Evolutionary conservation across 35 echinoderm and acorn worm species (phyloP).

Genomic region (Diadema setosum): DNA sequence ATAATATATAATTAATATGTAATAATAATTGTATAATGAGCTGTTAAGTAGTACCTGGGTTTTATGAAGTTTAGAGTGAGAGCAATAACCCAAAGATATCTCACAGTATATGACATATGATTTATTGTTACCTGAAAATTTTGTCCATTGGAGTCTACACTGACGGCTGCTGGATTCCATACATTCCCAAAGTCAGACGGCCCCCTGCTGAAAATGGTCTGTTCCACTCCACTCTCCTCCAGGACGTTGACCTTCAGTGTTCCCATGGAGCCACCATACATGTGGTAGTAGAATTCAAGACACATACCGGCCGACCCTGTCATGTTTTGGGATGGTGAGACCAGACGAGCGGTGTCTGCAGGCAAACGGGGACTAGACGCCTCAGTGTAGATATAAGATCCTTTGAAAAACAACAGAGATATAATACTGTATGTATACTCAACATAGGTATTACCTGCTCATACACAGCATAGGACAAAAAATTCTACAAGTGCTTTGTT

Average conservation of each 20-base stretch:
- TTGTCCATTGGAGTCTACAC: not conserved
- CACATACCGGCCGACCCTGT: slow-evolving; percentile 56
- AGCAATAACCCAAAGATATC: too few species aligned
- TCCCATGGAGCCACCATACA: slow-evolving; percentile 76
- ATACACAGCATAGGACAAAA: too few species aligned
- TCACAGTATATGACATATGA: too few species aligned
- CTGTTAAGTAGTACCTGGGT: not conserved
- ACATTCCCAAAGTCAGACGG: not conserved
- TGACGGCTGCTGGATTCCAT: not conserved
- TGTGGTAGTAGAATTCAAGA: slow-evolving; percentile 84
- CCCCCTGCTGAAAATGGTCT: not conserved
- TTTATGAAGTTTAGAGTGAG: too few species aligned
- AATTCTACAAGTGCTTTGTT: too few species aligned
- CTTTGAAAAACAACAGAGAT: too few species aligned
- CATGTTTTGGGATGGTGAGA: slow-evolving; percentile 44
- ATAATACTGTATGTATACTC: too few species aligned
- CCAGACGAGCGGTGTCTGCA: not conserved
- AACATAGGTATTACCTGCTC: too few species aligned
- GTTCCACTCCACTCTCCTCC: not conserved
- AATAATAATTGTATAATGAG: not conserved
- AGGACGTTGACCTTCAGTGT: slow-evolving; percentile 38
- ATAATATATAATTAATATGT: not conserved
- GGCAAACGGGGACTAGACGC: not conserved
- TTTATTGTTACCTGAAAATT: not conserved
- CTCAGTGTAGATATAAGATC: slow-evolving; percentile 63